These are phyloP conservation scores for Chromobotia macracanthus DNA, from an alignment of 2,797 vertebrate species.

Conservation along the genomic window DNA sequence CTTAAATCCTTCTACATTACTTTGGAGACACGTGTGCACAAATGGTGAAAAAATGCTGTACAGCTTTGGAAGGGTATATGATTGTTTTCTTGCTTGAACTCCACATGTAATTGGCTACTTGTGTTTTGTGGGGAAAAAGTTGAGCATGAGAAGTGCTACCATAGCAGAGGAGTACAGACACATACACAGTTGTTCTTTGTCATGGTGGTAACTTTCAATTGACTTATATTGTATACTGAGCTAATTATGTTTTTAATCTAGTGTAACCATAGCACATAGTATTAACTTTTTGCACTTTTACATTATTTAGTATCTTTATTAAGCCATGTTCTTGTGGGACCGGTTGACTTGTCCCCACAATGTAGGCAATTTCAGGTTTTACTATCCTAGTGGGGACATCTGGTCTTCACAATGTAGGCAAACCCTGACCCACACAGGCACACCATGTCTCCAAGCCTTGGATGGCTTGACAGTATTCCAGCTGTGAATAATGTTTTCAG, in stretches of 20 bases:
- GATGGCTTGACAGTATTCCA: slow-evolving; percentile 64
- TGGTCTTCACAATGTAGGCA: background rate
- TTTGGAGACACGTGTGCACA: background rate
- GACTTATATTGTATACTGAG: background rate
- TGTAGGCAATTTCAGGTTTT: background rate
- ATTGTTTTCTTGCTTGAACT: background rate
- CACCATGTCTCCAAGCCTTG: slow-evolving; percentile 51
- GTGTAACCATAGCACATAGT: background rate
- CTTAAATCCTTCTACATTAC: slow-evolving; percentile 9
- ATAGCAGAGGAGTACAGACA: background rate
- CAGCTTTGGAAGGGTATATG: background rate
- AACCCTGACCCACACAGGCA: background rate
- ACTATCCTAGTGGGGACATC: background rate
- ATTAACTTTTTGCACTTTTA: background rate
- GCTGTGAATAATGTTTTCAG: slow-evolving; percentile 71
- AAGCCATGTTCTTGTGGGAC: background rate
- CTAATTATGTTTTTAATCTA: background rate
- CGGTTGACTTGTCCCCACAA: background rate
- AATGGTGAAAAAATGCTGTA: slow-evolving; percentile 7
- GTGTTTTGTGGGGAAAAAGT: background rate
- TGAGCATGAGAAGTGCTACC: background rate
- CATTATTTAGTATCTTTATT: background rate
- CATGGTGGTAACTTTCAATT: background rate
- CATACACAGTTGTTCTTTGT: background rate
- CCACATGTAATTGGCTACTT: background rate